A percentile compares a stretch with the other conserved stretches of the same genome.
These are phyloP conservation scores for Melanotus villosus DNA, from an alignment of 2,888 invertebrate genomes.

Conservation along the genomic window DNA sequence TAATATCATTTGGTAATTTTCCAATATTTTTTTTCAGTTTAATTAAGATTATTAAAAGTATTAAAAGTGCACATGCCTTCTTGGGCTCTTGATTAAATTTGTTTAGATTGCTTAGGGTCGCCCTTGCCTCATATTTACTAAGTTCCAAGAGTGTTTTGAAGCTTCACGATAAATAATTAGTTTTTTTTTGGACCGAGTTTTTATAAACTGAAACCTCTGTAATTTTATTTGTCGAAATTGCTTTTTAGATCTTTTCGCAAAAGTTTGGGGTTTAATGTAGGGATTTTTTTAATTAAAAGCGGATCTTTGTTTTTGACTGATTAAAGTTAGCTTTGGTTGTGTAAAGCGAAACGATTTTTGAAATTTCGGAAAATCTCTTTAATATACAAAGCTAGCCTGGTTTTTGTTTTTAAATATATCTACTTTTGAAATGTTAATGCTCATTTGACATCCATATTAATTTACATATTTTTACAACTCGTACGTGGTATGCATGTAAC, in stretches of 20 bases:
- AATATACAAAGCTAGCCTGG: too few species aligned
- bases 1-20: not conserved
- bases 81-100: conserved; percentile 11
- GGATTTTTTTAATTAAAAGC: not conserved
- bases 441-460: too few species aligned
- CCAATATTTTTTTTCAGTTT: not conserved
- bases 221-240: not conserved
- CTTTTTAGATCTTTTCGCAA: not conserved
- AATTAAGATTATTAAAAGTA: conserved; percentile 14
- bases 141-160: not conserved
- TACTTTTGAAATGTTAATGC: too few species aligned
- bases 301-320: not conserved
- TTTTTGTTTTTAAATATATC: too few species aligned
- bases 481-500: too few species aligned
- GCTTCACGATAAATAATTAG: not conserved
- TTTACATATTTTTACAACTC: too few species aligned
- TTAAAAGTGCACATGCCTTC: conserved; percentile 18
- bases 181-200: not conserved
- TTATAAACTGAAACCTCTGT: not conserved
- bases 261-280: too few species aligned
- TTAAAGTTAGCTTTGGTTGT: not conserved
- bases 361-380: too few species aligned
- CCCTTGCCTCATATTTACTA: too few species aligned
- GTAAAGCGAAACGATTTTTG: too few species aligned
- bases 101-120: not conserved